These are phyloP conservation scores for Cinclus mexicanus DNA, from an alignment of 2,113 vertebrate species.

Conservation along the genomic window DNA sequence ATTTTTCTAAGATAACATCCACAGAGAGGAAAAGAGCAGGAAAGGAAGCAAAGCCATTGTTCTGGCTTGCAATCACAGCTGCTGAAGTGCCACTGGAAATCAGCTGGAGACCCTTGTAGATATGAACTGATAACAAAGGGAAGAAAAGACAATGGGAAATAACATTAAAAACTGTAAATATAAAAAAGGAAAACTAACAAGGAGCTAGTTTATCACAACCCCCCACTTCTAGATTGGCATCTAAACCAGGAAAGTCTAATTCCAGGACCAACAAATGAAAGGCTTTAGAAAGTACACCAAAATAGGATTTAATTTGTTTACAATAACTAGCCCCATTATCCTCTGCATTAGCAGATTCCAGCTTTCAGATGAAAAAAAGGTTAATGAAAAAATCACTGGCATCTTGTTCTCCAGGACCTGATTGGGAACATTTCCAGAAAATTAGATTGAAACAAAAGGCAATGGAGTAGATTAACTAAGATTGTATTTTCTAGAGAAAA, in stretches of 20 bases:
- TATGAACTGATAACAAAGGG: neutral
- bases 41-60: neutral
- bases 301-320: neutral
- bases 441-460: neutral
- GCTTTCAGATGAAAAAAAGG: neutral
- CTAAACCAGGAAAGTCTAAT: neutral
- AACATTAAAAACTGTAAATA: neutral
- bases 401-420: neutral
- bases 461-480: neutral
- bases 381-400: neutral
- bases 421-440: constrained; percentile 36
- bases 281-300: neutral
- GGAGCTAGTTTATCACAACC: neutral
- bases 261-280: neutral
- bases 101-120: neutral
- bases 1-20: neutral
- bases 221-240: neutral
- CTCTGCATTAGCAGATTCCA: constrained; percentile 6
- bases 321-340: neutral
- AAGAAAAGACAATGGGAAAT: neutral
- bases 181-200: neutral
- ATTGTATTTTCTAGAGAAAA: constrained; percentile 3
- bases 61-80: neutral
- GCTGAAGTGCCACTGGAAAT: neutral
- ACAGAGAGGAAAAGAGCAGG: neutral